Percentiles rank a stretch among this genome's conserved stretches.
These are phyloP conservation scores for Drosophila helvetica DNA, from an alignment of 2,888 invertebrate species.

Conservation along the genomic window DNA sequence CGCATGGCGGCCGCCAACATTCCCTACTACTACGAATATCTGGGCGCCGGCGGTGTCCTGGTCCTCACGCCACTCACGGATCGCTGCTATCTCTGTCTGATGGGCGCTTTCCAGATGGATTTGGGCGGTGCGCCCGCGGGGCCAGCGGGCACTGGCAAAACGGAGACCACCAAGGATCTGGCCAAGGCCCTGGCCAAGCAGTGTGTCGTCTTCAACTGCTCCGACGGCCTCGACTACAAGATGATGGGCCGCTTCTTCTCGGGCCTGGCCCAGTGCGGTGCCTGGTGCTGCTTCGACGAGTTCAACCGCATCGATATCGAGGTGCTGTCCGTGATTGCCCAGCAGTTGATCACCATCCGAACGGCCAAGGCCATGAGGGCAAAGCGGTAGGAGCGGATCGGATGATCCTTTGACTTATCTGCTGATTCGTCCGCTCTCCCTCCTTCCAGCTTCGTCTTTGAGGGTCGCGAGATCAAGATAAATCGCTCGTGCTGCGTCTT, in stretches of 20 bases:
- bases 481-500: slow-evolving; percentile 92
- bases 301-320: slow-evolving; percentile 96
- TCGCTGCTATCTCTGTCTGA: slow-evolving; percentile 93
- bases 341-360: slow-evolving; percentile 93
- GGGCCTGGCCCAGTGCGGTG: slow-evolving; percentile 94
- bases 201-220: slow-evolving; percentile 96
- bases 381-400: slow-evolving; percentile 73
- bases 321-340: slow-evolving; percentile 94
- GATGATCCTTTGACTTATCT: too few species aligned
- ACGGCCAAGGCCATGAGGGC: slow-evolving; percentile 91
- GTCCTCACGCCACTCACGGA: slow-evolving; percentile 96
- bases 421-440: too few species aligned
- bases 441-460: slow-evolving; percentile 90
- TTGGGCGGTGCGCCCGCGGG: slow-evolving; percentile 95
- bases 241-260: slow-evolving; percentile 95
- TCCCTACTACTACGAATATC: slow-evolving; percentile 94
- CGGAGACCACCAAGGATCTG: slow-evolving; percentile 95
- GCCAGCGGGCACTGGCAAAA: slow-evolving; percentile 95
- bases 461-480: slow-evolving; percentile 93
- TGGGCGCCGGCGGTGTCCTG: slow-evolving; percentile 93
- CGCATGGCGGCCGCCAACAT: slow-evolving; percentile 94
- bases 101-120: slow-evolving; percentile 95
- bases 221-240: slow-evolving; percentile 87
- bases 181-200: slow-evolving; percentile 94
- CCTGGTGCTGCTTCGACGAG: slow-evolving; percentile 97